These are phyloP conservation scores for Pipra filicauda DNA, from an alignment of 2,113 vertebrate species.

Conservation along the genomic window DNA sequence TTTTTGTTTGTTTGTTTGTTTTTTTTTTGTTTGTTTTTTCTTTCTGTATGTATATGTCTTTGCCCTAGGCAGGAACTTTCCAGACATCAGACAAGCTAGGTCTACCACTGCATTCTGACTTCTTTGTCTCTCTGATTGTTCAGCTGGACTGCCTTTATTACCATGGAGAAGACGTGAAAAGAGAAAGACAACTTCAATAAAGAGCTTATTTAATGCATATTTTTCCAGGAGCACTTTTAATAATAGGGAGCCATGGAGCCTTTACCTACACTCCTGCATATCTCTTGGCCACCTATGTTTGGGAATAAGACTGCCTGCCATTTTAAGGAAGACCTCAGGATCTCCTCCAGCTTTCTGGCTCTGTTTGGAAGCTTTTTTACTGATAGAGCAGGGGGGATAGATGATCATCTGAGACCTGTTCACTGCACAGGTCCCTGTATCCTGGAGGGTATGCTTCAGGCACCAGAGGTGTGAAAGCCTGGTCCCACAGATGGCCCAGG, in stretches of 20 bases:
- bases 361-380: neutral
- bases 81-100: neutral
- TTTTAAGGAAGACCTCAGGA: neutral
- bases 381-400: neutral
- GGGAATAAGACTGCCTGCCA: neutral
- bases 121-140: neutral
- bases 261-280: neutral
- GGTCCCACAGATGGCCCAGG: neutral
- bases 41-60: neutral
- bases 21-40: neutral
- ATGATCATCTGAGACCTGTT: neutral
- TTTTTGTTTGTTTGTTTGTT: too few relatives aligned
- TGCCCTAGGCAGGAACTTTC: slow-evolving; percentile 19
- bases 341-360: neutral
- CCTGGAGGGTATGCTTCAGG: neutral
- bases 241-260: neutral
- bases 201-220: neutral
- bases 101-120: neutral
- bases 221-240: neutral
- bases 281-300: neutral
- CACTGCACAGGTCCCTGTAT: neutral
- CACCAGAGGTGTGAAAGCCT: neutral
- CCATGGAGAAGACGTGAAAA: neutral
- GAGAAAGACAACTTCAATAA: neutral
- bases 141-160: neutral